These are phyloP conservation scores for Patiria miniata DNA, from an alignment of 35 echinoderm and acorn worm genomes.

Conservation along the genomic window DNA sequence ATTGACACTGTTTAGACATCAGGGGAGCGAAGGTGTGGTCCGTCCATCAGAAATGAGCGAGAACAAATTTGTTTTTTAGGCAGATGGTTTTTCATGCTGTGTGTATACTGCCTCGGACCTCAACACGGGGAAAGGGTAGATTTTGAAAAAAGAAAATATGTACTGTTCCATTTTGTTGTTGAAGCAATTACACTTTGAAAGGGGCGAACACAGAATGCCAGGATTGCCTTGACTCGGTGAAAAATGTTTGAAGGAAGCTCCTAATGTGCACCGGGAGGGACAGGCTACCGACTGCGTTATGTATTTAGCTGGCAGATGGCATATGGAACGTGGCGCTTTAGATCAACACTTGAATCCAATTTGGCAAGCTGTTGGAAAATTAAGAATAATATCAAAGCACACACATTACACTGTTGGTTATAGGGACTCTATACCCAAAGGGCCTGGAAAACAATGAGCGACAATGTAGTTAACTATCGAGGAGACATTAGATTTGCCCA, in stretches of 20 bases:
- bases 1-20: slow-evolving; percentile 15
- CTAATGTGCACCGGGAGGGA: slow-evolving; percentile 14
- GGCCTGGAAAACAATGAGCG: neutral
- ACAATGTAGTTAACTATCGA: neutral
- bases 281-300: neutral
- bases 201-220: too few relatives aligned
- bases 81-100: neutral
- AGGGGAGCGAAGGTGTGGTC: neutral
- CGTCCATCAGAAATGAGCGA: neutral
- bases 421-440: neutral
- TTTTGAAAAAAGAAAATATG: too few relatives aligned
- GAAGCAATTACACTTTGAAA: too few relatives aligned
- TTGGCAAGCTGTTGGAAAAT: slow-evolving; percentile 28
- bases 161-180: too few relatives aligned
- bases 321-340: slow-evolving; percentile 16
- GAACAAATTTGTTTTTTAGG: neutral
- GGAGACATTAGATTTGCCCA: neutral
- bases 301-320: slow-evolving; percentile 32
- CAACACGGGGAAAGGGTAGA: too few relatives aligned
- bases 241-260: too few relatives aligned
- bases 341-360: slow-evolving; percentile 31
- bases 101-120: too few relatives aligned
- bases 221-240: too few relatives aligned
- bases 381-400: slow-evolving; percentile 24
- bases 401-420: neutral